Base-by-base conservation (phyloP, 2,797 vertebrate genomes). In the Melopsittacus undulatus region DNA sequence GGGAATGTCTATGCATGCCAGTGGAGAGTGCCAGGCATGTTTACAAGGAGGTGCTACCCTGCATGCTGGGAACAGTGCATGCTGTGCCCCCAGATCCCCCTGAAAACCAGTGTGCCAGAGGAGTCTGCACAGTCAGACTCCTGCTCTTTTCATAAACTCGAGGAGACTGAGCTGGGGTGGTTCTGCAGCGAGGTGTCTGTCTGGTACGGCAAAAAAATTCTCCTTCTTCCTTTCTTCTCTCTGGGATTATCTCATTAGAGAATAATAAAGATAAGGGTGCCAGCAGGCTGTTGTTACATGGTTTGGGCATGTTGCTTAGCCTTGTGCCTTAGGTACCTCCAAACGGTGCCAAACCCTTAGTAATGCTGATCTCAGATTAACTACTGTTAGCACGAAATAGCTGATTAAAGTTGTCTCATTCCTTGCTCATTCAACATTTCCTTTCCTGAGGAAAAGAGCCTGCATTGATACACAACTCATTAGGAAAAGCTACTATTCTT, bases 61-160 rank as follows among this genome's bases (percentile, higher is more conserved):
- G 1, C 17, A 6, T 0, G 0, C 27, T 38, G 34, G 40, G 45
- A 75, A 56, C 2, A 2, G 45, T 1, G 1, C 0, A 2, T 4
- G 4, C 38, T 17, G 16, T 27, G 42, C 61, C 61, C 18, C 10
- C 24, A 32, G 5, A 7, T 30, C 26, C 30, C 21, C 11, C 63
- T 10, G 4, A 48, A 42, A 59, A 15, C 13, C 13, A 24, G 11
- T 10, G 32, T 74, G 45, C 21, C 57, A 26, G 68, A 40, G 7
- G 1, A 59, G 4, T n/a, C n/a, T 38, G 20, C 45, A 11, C 5
- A 75, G 24, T 42, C 59, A 51, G 43, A 4, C 26, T 48, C 15
- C n/a, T 29, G 5, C 10, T 77, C 56, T 83, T 24, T n/a, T 74
- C 30, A 43, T 15, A 34, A 36, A 16, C 32, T 75, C 1, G 2